A percentile compares a stretch with the other conserved stretches of the same genome.
phyloP scores from a whole-genome alignment of 2,797 vertebrate species.

The Masticophis lateralis region DNA sequence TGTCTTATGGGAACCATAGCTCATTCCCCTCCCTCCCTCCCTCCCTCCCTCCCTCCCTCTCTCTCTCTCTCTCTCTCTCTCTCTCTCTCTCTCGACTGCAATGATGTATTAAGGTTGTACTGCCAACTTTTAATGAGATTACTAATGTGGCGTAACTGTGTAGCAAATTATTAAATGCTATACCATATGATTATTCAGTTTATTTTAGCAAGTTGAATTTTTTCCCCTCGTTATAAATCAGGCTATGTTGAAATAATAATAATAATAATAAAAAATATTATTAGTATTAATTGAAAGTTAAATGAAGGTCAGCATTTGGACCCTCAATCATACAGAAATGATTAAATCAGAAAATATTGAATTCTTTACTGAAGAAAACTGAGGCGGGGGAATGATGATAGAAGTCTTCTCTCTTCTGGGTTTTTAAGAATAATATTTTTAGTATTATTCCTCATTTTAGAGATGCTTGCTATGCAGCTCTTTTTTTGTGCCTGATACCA shows the following conservation, averaged over 20 bases:
- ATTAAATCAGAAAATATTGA: not conserved
- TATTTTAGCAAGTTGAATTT: constrained; percentile 18
- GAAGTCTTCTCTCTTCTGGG: not conserved
- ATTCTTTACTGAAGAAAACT: not conserved
- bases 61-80: too few species aligned
- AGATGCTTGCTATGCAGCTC: not conserved
- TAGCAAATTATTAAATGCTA: constrained; percentile 26
- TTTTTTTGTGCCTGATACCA: not conserved
- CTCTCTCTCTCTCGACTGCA: not conserved
- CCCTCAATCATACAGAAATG: not conserved
- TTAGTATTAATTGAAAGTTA: constrained; percentile 18
- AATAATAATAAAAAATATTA: not conserved
- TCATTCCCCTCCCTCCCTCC: not conserved
- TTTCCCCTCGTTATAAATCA: constrained; percentile 2
- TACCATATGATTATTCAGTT: constrained; percentile 28
- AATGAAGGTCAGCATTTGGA: not conserved
- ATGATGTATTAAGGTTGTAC: constrained; percentile 15
- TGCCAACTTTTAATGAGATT: constrained; percentile 23
- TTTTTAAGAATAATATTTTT: constrained; percentile 17
- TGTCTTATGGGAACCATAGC: constrained; percentile 15
- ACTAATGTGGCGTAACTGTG: not conserved
- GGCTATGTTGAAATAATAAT: not conserved
- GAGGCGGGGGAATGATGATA: not conserved
- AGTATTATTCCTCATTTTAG: constrained; percentile 16
- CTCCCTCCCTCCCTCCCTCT: too few species aligned